A percentile compares a stretch with the other conserved stretches of the same genome.
phyloP scores from a whole-genome alignment of 2,888 invertebrate species.

The Trachelus iudaicus region DNA sequence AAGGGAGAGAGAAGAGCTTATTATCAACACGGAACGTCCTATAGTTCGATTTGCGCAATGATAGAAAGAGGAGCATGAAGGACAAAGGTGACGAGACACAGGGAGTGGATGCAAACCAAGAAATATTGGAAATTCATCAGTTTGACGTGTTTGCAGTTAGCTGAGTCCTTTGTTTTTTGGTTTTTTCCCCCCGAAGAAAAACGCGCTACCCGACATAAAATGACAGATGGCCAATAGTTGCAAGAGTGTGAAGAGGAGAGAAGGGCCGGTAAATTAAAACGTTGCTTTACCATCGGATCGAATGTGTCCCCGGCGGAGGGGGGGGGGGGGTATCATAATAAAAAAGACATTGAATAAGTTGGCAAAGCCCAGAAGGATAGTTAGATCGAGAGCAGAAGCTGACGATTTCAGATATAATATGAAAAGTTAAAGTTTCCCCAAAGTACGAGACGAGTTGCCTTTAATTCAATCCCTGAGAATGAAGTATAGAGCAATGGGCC shows the following conservation, averaged over 20 bases:
- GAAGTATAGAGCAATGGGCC: conserved; percentile 28
- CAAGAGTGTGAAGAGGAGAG: conserved; percentile 14
- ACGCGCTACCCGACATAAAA: conserved; percentile 12
- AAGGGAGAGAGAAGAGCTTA: too few relatives aligned
- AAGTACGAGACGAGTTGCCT: conserved; percentile 34
- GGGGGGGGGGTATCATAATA: background rate
- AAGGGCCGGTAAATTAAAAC: background rate
- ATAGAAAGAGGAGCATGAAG: too few relatives aligned
- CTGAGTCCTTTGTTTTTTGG: conserved; percentile 27
- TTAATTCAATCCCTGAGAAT: conserved; percentile 38
- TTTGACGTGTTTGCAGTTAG: conserved; percentile 25
- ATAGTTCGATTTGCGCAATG: too few relatives aligned
- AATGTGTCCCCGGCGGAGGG: too few relatives aligned
- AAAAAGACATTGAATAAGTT: background rate
- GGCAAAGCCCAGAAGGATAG: background rate
- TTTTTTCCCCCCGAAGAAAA: conserved; percentile 20
- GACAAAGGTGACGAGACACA: too few relatives aligned
- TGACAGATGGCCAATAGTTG: conserved; percentile 20
- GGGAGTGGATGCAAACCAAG: background rate
- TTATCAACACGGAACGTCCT: too few relatives aligned
- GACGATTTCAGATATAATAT: conserved; percentile 30
- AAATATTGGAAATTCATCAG: conserved; percentile 42
- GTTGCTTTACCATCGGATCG: too few relatives aligned
- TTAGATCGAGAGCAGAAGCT: conserved; percentile 15
- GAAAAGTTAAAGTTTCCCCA: conserved; percentile 34